A percentile compares a stretch with the other conserved stretches of the same genome.
Conservation (phyloP, 1,140 invertebrate genomes). For the Conus betulinus region DNA sequence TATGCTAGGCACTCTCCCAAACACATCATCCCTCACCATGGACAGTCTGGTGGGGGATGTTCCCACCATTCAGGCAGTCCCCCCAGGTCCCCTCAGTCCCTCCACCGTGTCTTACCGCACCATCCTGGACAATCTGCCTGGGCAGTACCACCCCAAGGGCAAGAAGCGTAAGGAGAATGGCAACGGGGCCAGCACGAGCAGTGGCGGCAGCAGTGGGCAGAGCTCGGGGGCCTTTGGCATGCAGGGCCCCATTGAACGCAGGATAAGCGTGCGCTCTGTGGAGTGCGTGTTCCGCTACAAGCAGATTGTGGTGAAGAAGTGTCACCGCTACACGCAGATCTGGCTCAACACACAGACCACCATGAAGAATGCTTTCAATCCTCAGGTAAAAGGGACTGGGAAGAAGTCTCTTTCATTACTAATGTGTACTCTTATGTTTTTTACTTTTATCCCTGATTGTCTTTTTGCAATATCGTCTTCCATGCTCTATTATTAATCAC, state of each 20-base stretch:
- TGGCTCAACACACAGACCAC: slow-evolving; percentile 71
- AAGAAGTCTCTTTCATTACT: too few relatives aligned
- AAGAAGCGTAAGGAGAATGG: slow-evolving; percentile 54
- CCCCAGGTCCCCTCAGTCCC: slow-evolving; percentile 64
- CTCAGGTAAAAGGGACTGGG: slow-evolving; percentile 60
- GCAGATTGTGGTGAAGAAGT: slow-evolving; percentile 74
- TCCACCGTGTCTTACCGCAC: slow-evolving; percentile 67
- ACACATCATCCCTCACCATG: slow-evolving; percentile 30
- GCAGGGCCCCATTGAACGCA: slow-evolving; percentile 59
- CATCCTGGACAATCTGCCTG: slow-evolving; percentile 64
- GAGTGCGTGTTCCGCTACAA: slow-evolving; percentile 74
- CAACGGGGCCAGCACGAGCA: slow-evolving; percentile 26
- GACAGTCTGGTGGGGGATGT: slow-evolving; percentile 59
- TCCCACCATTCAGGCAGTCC: slow-evolving; percentile 48
- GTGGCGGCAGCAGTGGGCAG: not conserved
- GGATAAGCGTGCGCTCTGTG: slow-evolving; percentile 69
- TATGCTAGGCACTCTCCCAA: not conserved
- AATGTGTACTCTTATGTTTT: too few relatives aligned
- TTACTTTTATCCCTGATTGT: too few relatives aligned
- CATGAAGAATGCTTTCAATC: slow-evolving; percentile 73
- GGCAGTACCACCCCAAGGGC: slow-evolving; percentile 54
- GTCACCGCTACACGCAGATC: slow-evolving; percentile 71
- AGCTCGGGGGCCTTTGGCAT: not conserved
- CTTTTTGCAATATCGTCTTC: too few relatives aligned
- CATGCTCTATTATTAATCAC: too few relatives aligned